Evolutionary conservation across 2,797 vertebrate species (phyloP), one percentile per base, ranked within the genome.

Genomic region (Melanogrammus aeglefinus): DNA sequence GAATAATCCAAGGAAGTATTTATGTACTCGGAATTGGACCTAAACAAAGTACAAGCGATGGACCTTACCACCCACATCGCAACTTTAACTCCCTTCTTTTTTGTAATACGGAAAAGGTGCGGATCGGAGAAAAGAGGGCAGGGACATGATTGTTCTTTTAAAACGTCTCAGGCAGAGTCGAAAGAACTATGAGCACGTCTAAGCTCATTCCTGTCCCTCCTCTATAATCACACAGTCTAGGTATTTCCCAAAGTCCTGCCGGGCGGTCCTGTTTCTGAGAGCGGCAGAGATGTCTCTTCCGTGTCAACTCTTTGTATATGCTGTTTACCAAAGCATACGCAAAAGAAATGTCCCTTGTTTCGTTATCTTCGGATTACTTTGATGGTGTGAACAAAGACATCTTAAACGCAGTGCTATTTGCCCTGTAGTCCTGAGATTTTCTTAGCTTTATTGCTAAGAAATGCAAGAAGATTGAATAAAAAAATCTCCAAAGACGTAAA

Each of bases 201-300:
- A 33, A 86, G 51, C 69, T 71, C 16, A 77, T 74, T 78, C 66
- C 44, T 47, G 36, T 70, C 27, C 77, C 3, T 72, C 27, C 77
- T 3, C 83, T 82, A 88, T 82, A 88, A 88, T 91, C 88, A 88
- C 73, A 73, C 44, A 9, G 79, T 86, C 81, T 81, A 0, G 29
- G 76, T 83, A 38, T 73, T 83, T 75, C 73, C 79, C 80, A 80
- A 73, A 77, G 38, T 39, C 38, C 38, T 39, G 38, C 38, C 9
- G 8, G 38, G 38, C 38, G 8, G 38, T 78, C 70, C 70, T 12
- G 29, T 70, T 16, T 29, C 44, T 21, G 47, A 57, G 47, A 21
- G 16, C 47, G n/a, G 16, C 47, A 72, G 47, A 10, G 3, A 31
- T 3, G 13, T 21, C 41, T 21, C 0, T 75, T 38, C 16, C 73